Percentiles rank a stretch among this genome's conserved stretches.
Conservation (phyloP, 2,797 vertebrate genomes). For the Taenioides sp. region DNA sequence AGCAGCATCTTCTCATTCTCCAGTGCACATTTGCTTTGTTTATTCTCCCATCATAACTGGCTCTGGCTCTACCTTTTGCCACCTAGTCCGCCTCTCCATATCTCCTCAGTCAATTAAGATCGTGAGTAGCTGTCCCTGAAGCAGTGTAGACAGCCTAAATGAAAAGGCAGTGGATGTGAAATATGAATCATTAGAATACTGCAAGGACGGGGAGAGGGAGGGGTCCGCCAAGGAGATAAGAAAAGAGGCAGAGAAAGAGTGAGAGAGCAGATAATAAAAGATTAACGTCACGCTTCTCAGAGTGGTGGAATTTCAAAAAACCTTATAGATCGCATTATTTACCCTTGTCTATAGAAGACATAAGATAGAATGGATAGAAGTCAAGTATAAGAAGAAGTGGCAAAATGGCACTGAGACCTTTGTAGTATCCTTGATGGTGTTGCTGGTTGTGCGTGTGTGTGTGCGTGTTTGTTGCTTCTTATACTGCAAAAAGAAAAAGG, state of each 20-base stretch:
- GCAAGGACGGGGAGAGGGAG: conserved; percentile 56
- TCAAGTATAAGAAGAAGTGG: conserved; percentile 37
- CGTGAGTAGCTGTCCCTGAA: conserved; percentile 71
- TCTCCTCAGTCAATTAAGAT: conserved; percentile 75
- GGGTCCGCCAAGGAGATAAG: conserved; percentile 59
- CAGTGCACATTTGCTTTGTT: conserved; percentile 24
- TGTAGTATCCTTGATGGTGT: conserved; percentile 62
- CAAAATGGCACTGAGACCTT: conserved; percentile 53
- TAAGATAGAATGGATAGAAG: conserved; percentile 25
- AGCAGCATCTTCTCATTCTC: neutral
- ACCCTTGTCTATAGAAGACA: conserved; percentile 67
- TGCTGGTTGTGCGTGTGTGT: conserved; percentile 37
- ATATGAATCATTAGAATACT: conserved; percentile 79
- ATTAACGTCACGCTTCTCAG: conserved; percentile 74
- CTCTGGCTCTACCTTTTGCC: conserved; percentile 44
- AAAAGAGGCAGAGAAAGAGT: conserved; percentile 65
- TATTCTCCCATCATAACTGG: conserved; percentile 13
- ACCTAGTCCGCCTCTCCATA: conserved; percentile 55
- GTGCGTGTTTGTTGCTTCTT: conserved; percentile 36
- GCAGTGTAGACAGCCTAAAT: conserved; percentile 70
- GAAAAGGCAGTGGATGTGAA: conserved; percentile 75
- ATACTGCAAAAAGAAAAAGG: conserved; percentile 31
- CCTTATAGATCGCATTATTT: conserved; percentile 74
- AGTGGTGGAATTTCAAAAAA: conserved; percentile 73
- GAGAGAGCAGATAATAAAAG: conserved; percentile 77